Evolutionary conservation across 2,797 vertebrate species (phyloP).

Genomic region (Characodon lateralis): DNA sequence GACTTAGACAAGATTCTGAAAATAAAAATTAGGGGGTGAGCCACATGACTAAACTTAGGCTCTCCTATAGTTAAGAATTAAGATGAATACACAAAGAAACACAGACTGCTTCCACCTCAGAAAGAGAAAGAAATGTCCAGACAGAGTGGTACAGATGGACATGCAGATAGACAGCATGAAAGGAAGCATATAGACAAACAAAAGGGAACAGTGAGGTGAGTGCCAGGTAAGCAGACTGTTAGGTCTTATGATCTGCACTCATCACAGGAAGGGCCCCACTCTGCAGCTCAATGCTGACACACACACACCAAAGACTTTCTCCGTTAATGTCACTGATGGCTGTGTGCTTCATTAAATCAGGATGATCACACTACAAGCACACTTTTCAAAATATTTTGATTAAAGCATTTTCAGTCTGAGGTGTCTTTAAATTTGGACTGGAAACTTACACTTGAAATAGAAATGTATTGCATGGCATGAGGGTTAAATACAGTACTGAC

Average conservation of each 20-base stretch:
- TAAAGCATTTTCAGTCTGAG: not conserved
- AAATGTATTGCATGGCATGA: not conserved
- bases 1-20: not conserved
- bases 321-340: not conserved
- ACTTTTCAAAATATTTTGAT: not conserved
- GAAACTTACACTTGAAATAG: not conserved
- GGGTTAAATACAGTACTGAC: not conserved
- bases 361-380: not conserved
- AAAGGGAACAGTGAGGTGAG: slow-evolving; percentile 30
- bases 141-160: slow-evolving; percentile 54
- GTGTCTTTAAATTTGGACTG: not conserved
- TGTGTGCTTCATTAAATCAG: not conserved
- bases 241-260: slow-evolving; percentile 65
- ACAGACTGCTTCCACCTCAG: not conserved
- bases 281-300: slow-evolving; percentile 50
- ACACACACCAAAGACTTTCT: not conserved
- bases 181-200: slow-evolving; percentile 43
- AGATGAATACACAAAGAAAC: not conserved
- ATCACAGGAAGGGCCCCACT: slow-evolving; percentile 70
- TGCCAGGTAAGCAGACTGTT: slow-evolving; percentile 66
- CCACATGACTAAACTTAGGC: not conserved
- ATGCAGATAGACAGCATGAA: slow-evolving; percentile 37
- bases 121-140: slow-evolving; percentile 18
- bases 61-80: not conserved
- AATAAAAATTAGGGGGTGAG: not conserved